Conservation (phyloP, 1,140 invertebrate species). For the Monochamus saltuarius region DNA sequence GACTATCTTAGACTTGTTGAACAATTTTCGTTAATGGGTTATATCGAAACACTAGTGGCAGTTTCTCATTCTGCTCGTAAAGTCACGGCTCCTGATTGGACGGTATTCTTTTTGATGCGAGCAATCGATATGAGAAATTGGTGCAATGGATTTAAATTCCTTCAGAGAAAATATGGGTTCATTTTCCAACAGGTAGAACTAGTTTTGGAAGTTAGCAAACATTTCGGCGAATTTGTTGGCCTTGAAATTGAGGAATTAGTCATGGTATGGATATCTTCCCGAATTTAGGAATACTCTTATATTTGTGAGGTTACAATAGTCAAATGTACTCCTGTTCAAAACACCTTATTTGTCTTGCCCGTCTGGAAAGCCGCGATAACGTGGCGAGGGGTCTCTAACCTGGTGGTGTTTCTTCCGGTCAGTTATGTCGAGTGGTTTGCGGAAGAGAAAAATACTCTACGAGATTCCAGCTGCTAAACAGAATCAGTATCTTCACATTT, state of each 20-base stretch:
- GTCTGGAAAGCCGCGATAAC: slow-evolving; percentile 25
- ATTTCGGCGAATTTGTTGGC: slow-evolving; percentile 32
- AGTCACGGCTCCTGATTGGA: too few species aligned
- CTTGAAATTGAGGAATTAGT: slow-evolving; percentile 37
- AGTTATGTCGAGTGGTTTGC: slow-evolving; percentile 12
- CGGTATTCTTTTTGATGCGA: too few species aligned
- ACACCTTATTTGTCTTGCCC: slow-evolving; percentile 5
- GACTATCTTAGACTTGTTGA: background rate
- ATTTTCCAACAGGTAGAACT: slow-evolving; percentile 32
- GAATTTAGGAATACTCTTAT: slow-evolving; percentile 25
- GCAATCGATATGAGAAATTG: too few species aligned
- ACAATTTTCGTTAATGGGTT: background rate
- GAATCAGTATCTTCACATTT: slow-evolving; percentile 21
- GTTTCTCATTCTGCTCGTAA: too few species aligned
- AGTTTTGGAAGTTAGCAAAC: slow-evolving; percentile 39
- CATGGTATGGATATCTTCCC: slow-evolving; percentile 41
- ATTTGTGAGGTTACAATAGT: slow-evolving; percentile 17
- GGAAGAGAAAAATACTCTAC: slow-evolving; percentile 14
- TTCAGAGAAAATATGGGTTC: too few species aligned
- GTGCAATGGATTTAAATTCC: too few species aligned
- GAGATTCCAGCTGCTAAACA: slow-evolving; percentile 27
- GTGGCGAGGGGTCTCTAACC: slow-evolving; percentile 19
- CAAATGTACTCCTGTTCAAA: slow-evolving; percentile 19
- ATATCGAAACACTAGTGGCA: too few species aligned
- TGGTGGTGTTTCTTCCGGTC: slow-evolving; percentile 36